These are phyloP conservation scores for Ataeniobius toweri DNA, from an alignment of 2,797 vertebrate species.

Conservation along the genomic window DNA sequence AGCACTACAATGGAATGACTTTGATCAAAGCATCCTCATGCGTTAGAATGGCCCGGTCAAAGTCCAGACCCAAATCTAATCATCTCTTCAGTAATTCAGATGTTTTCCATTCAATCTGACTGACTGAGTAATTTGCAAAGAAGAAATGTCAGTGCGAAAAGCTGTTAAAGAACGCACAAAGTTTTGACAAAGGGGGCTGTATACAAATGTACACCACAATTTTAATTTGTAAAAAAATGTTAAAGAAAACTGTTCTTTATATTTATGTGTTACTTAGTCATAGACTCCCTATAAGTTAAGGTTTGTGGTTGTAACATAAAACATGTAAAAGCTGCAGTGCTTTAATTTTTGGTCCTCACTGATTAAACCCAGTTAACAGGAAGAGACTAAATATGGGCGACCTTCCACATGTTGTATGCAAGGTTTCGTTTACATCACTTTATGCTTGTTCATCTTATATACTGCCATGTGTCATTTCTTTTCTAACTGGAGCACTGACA, in stretches of 20 bases:
- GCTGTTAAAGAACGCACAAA: background rate
- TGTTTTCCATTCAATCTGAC: background rate
- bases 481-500: slow-evolving; percentile 18
- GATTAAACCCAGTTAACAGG: slow-evolving; percentile 15
- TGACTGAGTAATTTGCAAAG: background rate
- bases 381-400: slow-evolving; percentile 14
- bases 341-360: slow-evolving; percentile 6
- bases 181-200: background rate
- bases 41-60: background rate
- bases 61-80: background rate
- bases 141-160: background rate
- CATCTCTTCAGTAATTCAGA: background rate
- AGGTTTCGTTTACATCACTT: slow-evolving; percentile 12
- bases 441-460: slow-evolving; percentile 25
- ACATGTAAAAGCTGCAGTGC: background rate
- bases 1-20: background rate
- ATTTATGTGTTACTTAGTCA: background rate
- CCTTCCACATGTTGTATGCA: slow-evolving; percentile 7
- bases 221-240: background rate
- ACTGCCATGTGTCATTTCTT: slow-evolving; percentile 28
- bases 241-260: too few species aligned
- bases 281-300: background rate
- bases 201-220: background rate
- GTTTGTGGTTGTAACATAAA: background rate
- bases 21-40: background rate